A percentile compares a stretch with the other conserved stretches of the same genome.
phyloP scores from a whole-genome alignment of 2,888 invertebrate genomes.

The Leucania comma region DNA sequence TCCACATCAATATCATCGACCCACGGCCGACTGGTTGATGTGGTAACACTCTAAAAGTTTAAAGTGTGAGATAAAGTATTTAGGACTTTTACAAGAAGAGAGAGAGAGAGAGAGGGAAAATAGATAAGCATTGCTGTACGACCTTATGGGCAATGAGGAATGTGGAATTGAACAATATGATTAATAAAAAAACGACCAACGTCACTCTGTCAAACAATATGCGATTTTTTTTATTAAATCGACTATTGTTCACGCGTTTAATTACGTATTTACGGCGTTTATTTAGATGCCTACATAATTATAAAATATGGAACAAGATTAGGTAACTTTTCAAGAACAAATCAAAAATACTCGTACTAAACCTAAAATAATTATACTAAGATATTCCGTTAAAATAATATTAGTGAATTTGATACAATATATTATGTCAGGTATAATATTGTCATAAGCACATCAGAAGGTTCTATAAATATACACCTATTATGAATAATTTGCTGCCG shows the following conservation, averaged over 20 bases:
- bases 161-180: background rate
- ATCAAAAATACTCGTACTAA: background rate
- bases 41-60: no score
- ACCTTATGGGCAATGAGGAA: background rate
- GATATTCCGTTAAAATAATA: background rate
- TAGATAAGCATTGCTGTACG: background rate
- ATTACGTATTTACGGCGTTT: background rate
- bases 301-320: no score
- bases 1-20: background rate
- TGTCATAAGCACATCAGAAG: conserved; percentile 1
- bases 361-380: background rate
- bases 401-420: background rate
- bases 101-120: no score
- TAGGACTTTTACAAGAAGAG: no score
- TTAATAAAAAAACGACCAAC: background rate
- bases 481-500: conserved; percentile 36
- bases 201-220: background rate
- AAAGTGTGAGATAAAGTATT: background rate
- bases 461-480: conserved; percentile 15
- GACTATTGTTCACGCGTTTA: background rate
- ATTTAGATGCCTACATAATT: background rate
- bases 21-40: no score
- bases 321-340: background rate
- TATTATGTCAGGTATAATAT: background rate
- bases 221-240: background rate